Conservation (phyloP, 1,140 invertebrate species). For the Fopius arisanus region DNA sequence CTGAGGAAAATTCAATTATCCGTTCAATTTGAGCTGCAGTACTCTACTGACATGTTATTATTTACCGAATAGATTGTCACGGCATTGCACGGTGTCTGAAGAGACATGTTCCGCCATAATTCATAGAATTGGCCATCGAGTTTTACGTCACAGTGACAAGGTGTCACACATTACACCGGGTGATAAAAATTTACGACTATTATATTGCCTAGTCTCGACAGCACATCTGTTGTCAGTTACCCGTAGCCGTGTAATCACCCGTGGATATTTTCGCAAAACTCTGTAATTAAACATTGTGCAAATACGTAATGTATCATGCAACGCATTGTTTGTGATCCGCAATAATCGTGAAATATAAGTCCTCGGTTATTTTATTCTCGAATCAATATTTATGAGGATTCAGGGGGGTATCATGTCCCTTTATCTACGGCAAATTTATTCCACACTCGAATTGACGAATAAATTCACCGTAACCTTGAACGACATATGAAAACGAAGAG, state of each 20-base stretch:
- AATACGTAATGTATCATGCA: neutral
- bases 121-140: neutral
- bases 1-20: no score
- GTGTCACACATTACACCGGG: neutral
- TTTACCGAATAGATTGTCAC: neutral
- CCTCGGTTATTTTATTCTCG: neutral
- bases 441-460: neutral
- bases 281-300: neutral
- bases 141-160: neutral
- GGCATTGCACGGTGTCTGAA: neutral
- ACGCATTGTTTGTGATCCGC: neutral
- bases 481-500: neutral
- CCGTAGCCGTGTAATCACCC: neutral
- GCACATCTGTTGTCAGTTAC: neutral
- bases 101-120: neutral
- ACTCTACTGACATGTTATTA: neutral
- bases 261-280: neutral
- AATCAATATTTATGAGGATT: constrained; percentile 4
- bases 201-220: neutral
- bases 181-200: constrained; percentile 5
- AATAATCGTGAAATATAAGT: neutral
- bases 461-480: neutral
- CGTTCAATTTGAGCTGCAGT: no score
- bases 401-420: neutral
- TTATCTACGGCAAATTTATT: neutral